phyloP scores from a whole-genome alignment of 35 echinoderm and acorn worm genomes.

The Chiridota heheva region DNA sequence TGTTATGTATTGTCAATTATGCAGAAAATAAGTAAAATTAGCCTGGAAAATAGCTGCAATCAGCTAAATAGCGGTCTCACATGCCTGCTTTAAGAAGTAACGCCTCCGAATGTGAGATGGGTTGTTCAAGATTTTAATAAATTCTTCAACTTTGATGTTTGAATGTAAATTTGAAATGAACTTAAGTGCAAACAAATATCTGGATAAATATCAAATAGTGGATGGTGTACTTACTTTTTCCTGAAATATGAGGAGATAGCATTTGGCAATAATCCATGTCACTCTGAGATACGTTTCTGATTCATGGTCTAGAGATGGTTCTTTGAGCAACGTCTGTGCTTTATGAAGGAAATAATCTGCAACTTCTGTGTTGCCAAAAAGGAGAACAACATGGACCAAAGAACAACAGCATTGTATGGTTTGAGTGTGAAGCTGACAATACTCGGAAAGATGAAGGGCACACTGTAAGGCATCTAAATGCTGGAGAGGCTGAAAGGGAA shows the following conservation, averaged over 20 bases:
- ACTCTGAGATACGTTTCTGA: neutral
- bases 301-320: neutral
- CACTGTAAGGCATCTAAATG: slow-evolving; percentile 38
- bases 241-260: neutral
- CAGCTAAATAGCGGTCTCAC: too few species aligned
- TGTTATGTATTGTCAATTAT: too few species aligned
- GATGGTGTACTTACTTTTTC: slow-evolving; percentile 17
- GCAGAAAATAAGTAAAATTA: too few species aligned
- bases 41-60: too few species aligned
- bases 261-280: neutral
- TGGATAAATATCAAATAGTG: too few species aligned
- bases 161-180: too few species aligned
- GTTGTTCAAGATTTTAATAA: too few species aligned
- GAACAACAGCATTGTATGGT: slow-evolving; percentile 28
- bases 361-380: slow-evolving; percentile 2
- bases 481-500: slow-evolving; percentile 32
- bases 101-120: too few species aligned
- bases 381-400: slow-evolving; percentile 11
- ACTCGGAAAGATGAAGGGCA: neutral
- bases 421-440: neutral
- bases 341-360: slow-evolving; percentile 5
- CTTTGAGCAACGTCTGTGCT: neutral
- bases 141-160: too few species aligned
- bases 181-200: too few species aligned
- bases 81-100: too few species aligned